Conservation (phyloP, 2,888 invertebrate species). For the Acleris sparsana region DNA sequence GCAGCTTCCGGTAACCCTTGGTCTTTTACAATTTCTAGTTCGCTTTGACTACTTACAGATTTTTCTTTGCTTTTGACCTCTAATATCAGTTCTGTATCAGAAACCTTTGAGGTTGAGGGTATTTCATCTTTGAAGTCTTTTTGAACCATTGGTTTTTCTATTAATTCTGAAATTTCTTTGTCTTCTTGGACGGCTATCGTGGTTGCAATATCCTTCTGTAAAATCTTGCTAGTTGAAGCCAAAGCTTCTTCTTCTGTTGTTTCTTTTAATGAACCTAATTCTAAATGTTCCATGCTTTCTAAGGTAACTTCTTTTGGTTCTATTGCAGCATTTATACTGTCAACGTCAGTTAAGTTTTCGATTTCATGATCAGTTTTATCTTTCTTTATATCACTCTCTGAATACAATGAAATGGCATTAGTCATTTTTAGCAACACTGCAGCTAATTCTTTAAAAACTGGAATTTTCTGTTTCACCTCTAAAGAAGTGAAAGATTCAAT, state of each 20-base stretch:
- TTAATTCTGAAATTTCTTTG: neutral
- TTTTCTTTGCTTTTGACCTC: neutral
- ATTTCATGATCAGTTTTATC: conserved; percentile 17
- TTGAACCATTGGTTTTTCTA: neutral
- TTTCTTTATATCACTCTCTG: conserved; percentile 30
- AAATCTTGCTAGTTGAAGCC: too few relatives aligned
- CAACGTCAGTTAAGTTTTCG: neutral
- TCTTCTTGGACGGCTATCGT: neutral
- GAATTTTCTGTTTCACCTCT: conserved; percentile 75
- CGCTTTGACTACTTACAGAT: neutral
- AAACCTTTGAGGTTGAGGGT: neutral
- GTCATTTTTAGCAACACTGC: conserved; percentile 47
- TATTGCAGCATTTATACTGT: neutral
- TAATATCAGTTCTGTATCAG: too few relatives aligned
- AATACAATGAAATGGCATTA: conserved; percentile 41
- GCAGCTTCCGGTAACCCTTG: neutral
- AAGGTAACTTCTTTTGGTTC: too few relatives aligned
- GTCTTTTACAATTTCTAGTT: neutral
- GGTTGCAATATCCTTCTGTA: neutral
- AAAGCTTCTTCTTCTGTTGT: neutral
- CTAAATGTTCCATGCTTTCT: too few relatives aligned
- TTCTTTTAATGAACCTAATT: too few relatives aligned
- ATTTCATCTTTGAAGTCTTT: neutral
- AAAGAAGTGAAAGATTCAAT: conserved; percentile 60
- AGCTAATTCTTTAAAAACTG: conserved; percentile 65